phyloP scores from a whole-genome alignment of 2,888 invertebrate species.

The Phortica magna region DNA sequence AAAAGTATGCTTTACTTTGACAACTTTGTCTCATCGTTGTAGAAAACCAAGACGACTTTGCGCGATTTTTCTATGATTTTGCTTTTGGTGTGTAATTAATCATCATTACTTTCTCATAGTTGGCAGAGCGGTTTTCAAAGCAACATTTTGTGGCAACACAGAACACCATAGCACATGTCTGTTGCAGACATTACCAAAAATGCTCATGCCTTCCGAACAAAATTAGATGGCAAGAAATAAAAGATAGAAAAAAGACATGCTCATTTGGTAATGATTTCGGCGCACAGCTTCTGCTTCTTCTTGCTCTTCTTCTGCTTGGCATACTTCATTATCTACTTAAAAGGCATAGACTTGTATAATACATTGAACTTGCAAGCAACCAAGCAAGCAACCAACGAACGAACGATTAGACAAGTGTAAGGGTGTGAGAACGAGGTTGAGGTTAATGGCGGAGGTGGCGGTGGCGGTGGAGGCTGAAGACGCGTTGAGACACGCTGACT shows the following conservation, averaged over 20 bases:
- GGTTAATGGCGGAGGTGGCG: too few species aligned
- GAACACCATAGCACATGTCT: slow-evolving; percentile 51
- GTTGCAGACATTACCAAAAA: slow-evolving; percentile 38
- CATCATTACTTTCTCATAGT: slow-evolving; percentile 72
- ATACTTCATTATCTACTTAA: neutral
- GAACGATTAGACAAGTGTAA: too few species aligned
- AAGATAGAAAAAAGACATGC: slow-evolving; percentile 49
- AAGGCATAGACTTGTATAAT: neutral
- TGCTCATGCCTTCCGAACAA: neutral
- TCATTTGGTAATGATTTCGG: slow-evolving; percentile 68
- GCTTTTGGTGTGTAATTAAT: slow-evolving; percentile 61
- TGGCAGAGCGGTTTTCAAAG: slow-evolving; percentile 70
- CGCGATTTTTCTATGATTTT: too few species aligned
- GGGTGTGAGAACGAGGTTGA: too few species aligned
- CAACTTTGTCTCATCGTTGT: too few species aligned
- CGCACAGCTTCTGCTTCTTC: neutral
- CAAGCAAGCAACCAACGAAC: neutral
- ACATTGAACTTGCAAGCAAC: neutral
- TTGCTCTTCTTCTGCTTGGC: neutral
- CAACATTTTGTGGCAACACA: slow-evolving; percentile 58
- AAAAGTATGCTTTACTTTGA: too few species aligned
- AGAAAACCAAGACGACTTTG: too few species aligned
- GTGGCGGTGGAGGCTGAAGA: too few species aligned
- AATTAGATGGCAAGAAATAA: slow-evolving; percentile 1
- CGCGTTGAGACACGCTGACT: too few species aligned